These are phyloP conservation scores for Aeoliscus strigatus DNA, from an alignment of 2,797 vertebrate species.

Conservation along the genomic window DNA sequence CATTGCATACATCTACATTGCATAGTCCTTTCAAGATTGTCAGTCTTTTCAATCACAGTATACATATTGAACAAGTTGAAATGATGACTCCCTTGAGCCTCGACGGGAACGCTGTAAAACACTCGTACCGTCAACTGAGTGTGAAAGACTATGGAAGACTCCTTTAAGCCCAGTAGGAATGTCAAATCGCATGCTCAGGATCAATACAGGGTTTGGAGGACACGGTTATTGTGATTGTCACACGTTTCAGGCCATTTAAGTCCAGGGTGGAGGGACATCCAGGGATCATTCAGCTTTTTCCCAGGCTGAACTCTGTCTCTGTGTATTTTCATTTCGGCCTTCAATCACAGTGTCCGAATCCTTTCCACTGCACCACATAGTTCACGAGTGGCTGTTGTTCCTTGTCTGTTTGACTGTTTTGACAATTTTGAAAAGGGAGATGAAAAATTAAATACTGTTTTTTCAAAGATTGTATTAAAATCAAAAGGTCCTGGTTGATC, in stretches of 20 bases:
- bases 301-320: constrained; percentile 15
- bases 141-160: constrained; percentile 74
- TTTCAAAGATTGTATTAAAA: constrained; percentile 52
- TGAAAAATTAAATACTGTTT: constrained; percentile 66
- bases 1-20: constrained; percentile 53
- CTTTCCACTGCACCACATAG: constrained; percentile 22
- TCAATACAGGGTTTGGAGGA: constrained; percentile 30
- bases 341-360: constrained; percentile 44
- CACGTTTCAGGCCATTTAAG: constrained; percentile 15
- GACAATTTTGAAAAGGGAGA: constrained; percentile 14
- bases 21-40: constrained; percentile 80
- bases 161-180: constrained; percentile 40
- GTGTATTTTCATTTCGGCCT: constrained; percentile 38
- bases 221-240: constrained; percentile 60
- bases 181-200: constrained; percentile 32
- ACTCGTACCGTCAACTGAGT: constrained; percentile 51
- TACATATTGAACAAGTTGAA: constrained; percentile 50
- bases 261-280: constrained; percentile 11
- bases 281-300: constrained; percentile 21
- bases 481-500: constrained; percentile 68
- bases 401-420: constrained; percentile 30
- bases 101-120: constrained; percentile 36
- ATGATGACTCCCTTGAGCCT: constrained; percentile 43
- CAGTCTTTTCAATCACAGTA: constrained; percentile 74
- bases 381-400: constrained; percentile 49